Evolutionary conservation across 2,797 vertebrate genomes (phyloP).

Genomic region (Tauraco hartlaubi): DNA sequence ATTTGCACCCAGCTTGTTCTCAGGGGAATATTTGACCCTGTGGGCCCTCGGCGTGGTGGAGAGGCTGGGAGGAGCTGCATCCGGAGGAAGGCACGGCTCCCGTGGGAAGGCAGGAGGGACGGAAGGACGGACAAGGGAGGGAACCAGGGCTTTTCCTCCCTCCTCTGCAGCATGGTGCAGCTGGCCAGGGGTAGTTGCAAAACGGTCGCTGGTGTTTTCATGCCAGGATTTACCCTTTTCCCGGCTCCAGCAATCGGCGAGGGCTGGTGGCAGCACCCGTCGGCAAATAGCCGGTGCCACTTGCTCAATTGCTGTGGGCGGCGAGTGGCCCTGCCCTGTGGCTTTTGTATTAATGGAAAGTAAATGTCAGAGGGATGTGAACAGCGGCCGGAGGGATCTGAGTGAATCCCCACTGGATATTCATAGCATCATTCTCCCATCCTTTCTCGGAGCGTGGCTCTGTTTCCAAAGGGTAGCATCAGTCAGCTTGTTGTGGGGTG

Average conservation of each 20-base stretch:
- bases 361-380: not conserved
- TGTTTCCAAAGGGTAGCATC: rapidly evolving
- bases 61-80: slow-evolving; percentile 45
- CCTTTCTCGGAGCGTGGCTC: rapidly evolving
- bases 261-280: not conserved
- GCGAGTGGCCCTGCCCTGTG: not conserved
- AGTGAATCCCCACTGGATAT: not conserved
- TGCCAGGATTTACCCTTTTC: not conserved
- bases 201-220: not conserved
- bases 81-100: slow-evolving; percentile 62
- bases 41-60: not conserved
- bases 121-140: slow-evolving; percentile 65
- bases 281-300: not conserved
- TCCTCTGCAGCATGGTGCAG: not conserved
- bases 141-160: slow-evolving; percentile 1
- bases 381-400: not conserved
- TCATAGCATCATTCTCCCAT: not conserved
- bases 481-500: not conserved
- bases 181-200: not conserved
- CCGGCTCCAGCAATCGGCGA: rapidly evolving
- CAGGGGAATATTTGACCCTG: not conserved
- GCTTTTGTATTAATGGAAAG: not conserved
- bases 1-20: not conserved
- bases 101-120: slow-evolving; percentile 69
- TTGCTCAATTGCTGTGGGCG: not conserved